Percentiles rank a stretch among this genome's conserved stretches.
Evolutionary conservation across 2,888 invertebrate species (phyloP).

Genomic region (Automeris io): DNA sequence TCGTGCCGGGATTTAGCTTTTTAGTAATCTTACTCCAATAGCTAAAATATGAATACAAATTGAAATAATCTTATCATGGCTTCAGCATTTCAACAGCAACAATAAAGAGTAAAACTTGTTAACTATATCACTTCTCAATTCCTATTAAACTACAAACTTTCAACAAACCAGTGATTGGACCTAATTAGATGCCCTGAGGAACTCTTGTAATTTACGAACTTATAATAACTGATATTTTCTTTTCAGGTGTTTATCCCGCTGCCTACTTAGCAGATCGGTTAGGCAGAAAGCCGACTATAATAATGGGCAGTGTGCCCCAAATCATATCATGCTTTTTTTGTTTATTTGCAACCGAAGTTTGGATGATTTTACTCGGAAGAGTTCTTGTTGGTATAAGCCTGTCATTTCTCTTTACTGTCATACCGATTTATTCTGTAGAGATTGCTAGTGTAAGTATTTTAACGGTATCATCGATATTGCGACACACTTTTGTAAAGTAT

Average conservation of each 20-base stretch:
- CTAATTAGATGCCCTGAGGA: too few species aligned
- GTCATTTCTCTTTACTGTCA: constrained; percentile 19
- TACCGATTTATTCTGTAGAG: constrained; percentile 39
- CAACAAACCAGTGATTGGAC: too few species aligned
- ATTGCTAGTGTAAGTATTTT: constrained; percentile 29
- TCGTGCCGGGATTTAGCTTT: too few species aligned
- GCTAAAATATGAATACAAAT: too few species aligned
- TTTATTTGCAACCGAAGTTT: constrained; percentile 29
- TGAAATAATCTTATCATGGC: too few species aligned
- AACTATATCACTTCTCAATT: too few species aligned
- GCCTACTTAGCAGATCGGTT: constrained; percentile 21
- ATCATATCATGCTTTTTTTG: constrained; percentile 22
- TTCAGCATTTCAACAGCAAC: too few species aligned
- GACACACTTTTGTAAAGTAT: not conserved
- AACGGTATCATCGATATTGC: not conserved
- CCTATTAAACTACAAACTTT: too few species aligned
- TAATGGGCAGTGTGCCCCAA: constrained; percentile 27
- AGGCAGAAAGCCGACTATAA: constrained; percentile 22
- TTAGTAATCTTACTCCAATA: too few species aligned
- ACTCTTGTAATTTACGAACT: too few species aligned
- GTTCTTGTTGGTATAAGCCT: constrained; percentile 22
- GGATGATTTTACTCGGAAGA: constrained; percentile 34
- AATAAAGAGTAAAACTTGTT: too few species aligned
- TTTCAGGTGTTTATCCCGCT: constrained; percentile 19
- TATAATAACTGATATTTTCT: not conserved